phyloP scores from a whole-genome alignment of 2,113 vertebrate genomes.

The Heloderma charlesbogerti region DNA sequence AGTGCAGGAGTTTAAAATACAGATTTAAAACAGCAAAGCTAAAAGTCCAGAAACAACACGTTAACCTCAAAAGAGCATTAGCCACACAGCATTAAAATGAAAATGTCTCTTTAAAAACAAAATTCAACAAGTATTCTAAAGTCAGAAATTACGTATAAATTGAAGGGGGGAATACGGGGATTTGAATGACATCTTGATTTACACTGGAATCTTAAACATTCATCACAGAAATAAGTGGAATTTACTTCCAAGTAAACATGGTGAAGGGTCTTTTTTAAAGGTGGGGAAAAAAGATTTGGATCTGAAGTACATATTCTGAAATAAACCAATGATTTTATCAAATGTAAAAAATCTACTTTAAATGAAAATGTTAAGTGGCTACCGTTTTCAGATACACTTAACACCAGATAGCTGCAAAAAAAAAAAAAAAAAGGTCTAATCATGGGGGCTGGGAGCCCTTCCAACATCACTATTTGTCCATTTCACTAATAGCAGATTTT shows the following conservation, averaged over 20 bases:
- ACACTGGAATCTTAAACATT: neutral
- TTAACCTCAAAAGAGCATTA: constrained; percentile 33
- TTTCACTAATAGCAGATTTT: constrained; percentile 69
- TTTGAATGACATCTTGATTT: constrained; percentile 18
- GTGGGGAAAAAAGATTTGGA: neutral
- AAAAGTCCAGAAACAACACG: no score
- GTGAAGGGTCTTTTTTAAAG: neutral
- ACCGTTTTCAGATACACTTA: constrained; percentile 40
- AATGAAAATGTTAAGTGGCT: constrained; percentile 26
- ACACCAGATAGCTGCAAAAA: constrained; percentile 55
- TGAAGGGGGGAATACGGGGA: constrained; percentile 20
- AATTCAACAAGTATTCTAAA: constrained; percentile 50
- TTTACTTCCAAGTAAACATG: constrained; percentile 2
- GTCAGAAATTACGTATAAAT: constrained; percentile 39
- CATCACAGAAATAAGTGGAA: neutral
- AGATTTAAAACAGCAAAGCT: no score
- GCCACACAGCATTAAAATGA: constrained; percentile 24
- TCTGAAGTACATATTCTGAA: neutral
- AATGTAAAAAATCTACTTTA: constrained; percentile 7
- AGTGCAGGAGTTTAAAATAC: no score
- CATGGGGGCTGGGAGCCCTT: constrained; percentile 2
- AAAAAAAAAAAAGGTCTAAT: neutral
- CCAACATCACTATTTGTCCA: constrained; percentile 66
- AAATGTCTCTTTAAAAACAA: constrained; percentile 39
- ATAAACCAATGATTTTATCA: neutral